Evolutionary conservation across 2,888 invertebrate genomes (phyloP).

Genomic region (Polymixis flavicincta): DNA sequence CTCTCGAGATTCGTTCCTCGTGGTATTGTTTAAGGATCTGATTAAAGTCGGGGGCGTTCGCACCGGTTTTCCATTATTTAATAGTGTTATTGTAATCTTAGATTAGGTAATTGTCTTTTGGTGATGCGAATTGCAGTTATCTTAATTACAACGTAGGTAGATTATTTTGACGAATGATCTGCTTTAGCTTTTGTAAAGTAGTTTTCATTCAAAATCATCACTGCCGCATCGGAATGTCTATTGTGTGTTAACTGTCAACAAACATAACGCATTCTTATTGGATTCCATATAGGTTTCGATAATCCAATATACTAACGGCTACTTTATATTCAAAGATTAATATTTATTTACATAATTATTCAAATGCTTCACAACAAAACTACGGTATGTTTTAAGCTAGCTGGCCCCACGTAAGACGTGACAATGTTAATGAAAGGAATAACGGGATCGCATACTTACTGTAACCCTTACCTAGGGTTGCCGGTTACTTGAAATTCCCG

Average conservation of each 20-base stretch:
- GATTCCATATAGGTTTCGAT: slow-evolving; percentile 43
- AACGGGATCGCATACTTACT: slow-evolving; percentile 72
- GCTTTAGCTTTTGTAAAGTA: not conserved
- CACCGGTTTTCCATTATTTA: slow-evolving; percentile 65
- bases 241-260: slow-evolving; percentile 34
- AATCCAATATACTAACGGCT: slow-evolving; percentile 51
- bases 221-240: slow-evolving; percentile 33
- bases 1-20: slow-evolving; percentile 79
- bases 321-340: slow-evolving; percentile 56
- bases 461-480: slow-evolving; percentile 59
- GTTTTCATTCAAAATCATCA: not conserved
- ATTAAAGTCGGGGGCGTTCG: slow-evolving; percentile 74
- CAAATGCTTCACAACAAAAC: slow-evolving; percentile 58
- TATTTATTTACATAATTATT: slow-evolving; percentile 67
- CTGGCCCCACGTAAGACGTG: slow-evolving; percentile 72
- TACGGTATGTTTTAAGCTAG: slow-evolving; percentile 57
- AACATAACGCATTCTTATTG: slow-evolving; percentile 46
- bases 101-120: slow-evolving; percentile 63
- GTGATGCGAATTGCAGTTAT: slow-evolving; percentile 52
- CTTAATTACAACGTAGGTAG: slow-evolving; percentile 58
- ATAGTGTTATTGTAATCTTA: slow-evolving; percentile 60
- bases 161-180: slow-evolving; percentile 17
- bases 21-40: slow-evolving; percentile 82
- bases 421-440: slow-evolving; percentile 82
- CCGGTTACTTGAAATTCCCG: slow-evolving; percentile 49